Evolutionary conservation across 2,113 vertebrate species (phyloP).

Genomic region (Marcusenius ussheri): DNA sequence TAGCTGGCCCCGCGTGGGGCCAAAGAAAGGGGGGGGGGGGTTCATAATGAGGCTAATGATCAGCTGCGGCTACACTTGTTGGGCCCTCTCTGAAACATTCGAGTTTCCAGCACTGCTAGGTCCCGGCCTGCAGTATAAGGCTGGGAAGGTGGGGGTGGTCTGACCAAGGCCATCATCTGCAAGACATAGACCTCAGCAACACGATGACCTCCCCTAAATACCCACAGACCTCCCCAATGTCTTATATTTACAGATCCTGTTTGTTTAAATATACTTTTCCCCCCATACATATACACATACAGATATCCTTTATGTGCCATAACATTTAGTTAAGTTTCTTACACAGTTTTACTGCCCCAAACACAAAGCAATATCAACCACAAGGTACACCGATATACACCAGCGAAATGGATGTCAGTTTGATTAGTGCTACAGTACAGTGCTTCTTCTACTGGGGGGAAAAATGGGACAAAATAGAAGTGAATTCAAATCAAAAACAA

Average conservation of each 20-base stretch:
- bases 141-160: neutral
- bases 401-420: neutral
- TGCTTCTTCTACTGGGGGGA: neutral
- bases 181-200: neutral
- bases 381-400: neutral
- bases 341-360: neutral
- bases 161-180: neutral
- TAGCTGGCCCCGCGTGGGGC: slow-evolving; percentile 74
- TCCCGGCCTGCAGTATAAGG: neutral
- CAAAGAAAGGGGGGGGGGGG: slow-evolving; percentile 37
- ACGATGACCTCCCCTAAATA: neutral
- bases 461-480: neutral
- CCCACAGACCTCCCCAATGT: neutral
- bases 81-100: neutral
- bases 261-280: neutral
- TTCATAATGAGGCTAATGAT: slow-evolving; percentile 23
- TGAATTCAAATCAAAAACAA: neutral
- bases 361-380: neutral
- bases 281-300: neutral
- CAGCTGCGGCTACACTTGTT: neutral
- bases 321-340: neutral
- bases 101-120: neutral
- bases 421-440: neutral
- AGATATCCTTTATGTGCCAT: neutral
- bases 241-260: neutral